These are phyloP conservation scores for Rhincodon typus DNA, from an alignment of 2,797 vertebrate genomes.

Conservation along the genomic window DNA sequence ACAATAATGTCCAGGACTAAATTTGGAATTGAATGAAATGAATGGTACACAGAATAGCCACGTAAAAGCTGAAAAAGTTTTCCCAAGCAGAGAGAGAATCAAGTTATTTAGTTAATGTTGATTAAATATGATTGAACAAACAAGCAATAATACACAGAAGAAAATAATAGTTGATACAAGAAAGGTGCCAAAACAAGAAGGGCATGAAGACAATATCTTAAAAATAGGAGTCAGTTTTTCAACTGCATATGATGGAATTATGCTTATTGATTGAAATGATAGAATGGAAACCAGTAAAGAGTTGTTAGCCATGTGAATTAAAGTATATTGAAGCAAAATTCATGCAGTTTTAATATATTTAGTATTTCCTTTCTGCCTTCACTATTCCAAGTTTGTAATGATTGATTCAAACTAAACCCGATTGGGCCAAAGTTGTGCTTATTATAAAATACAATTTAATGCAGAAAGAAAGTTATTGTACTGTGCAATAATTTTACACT, in stretches of 20 bases:
- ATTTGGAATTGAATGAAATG: not conserved
- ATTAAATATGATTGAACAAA: not conserved
- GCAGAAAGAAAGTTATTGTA: not conserved
- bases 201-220: not conserved
- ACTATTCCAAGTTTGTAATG: not conserved
- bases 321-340: not conserved
- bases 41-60: not conserved
- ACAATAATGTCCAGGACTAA: not conserved
- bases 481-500: not conserved
- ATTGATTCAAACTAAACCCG: not conserved
- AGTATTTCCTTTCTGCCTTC: not conserved
- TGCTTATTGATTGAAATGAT: not conserved
- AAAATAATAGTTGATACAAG: not conserved
- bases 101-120: not conserved
- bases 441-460: not conserved
- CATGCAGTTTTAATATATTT: constrained; percentile 2
- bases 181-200: not conserved
- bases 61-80: not conserved
- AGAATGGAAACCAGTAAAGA: not conserved
- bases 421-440: not conserved
- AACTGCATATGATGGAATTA: too few relatives aligned
- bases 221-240: constrained; percentile 24
- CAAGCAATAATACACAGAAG: not conserved
- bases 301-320: not conserved
- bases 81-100: not conserved